These are phyloP conservation scores for Grallaria varia DNA, from an alignment of 2,113 vertebrate species.

Conservation along the genomic window DNA sequence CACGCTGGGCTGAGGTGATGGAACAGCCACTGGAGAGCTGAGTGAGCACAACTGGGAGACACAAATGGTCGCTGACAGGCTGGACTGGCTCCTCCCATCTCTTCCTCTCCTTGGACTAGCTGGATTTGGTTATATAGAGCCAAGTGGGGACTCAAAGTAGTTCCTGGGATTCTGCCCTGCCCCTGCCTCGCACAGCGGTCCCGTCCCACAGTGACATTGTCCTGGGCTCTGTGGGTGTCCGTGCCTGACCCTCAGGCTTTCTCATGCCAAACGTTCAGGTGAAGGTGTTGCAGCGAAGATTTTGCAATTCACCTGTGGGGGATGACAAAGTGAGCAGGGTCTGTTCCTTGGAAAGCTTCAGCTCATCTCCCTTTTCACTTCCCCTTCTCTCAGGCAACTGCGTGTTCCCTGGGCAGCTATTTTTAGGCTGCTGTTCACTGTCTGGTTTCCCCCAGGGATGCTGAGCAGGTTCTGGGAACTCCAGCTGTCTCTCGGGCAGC, in stretches of 20 bases:
- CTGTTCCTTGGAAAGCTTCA: constrained; percentile 27
- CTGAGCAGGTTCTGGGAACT: constrained; percentile 54
- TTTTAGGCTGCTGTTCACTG: neutral
- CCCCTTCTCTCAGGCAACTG: neutral
- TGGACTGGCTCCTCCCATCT: neutral
- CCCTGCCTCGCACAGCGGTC: neutral
- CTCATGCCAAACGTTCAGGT: accelerated
- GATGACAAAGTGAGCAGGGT: neutral
- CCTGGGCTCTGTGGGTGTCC: neutral
- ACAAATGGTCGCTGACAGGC: neutral
- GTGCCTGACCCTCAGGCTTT: accelerated
- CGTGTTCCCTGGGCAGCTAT: neutral
- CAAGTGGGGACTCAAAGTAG: accelerated
- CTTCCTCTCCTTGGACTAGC: neutral
- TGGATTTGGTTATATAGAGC: accelerated
- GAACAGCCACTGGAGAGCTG: neutral
- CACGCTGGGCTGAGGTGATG: accelerated
- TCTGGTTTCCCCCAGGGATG: constrained; percentile 39
- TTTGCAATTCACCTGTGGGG: neutral
- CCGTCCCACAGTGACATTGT: accelerated
- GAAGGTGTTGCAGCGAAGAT: neutral
- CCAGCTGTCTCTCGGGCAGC: neutral
- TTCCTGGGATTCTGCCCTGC: neutral
- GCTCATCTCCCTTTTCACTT: constrained; percentile 38
- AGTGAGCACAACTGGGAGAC: neutral